Evolutionary conservation across 2,888 invertebrate species (phyloP), one percentile per base, ranked within the genome.

Genomic region (Rhodophaea formosa): DNA sequence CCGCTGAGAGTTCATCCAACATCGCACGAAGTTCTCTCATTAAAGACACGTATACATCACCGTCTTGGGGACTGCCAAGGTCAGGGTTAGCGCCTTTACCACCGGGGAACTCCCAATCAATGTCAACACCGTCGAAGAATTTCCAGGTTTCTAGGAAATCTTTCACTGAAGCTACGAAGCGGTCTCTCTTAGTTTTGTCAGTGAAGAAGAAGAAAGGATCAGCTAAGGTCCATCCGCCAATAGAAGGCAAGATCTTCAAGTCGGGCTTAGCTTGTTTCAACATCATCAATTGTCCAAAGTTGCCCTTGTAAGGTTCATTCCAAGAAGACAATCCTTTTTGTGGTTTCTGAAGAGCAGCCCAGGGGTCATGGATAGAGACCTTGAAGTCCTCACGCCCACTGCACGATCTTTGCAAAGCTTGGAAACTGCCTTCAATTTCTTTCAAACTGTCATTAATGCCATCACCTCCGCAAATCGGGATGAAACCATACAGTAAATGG

Each of bases 21-120:
- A 91, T 91, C 46, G 81, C 78, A 53, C 91, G 84, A 2, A 91
- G 72, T 66, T 91, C 91, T 55, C 80, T 86, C 91, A 91, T 91
- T 7, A 91, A 71, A 5, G 67, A 63, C 0, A 91, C 85, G 67
- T 91, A 91, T 1, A 82, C 66, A 12, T 83, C 80, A 15, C 91
- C 91, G 42, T 91, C 91, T 46, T 88, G 79, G 35, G 90, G 89
- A 10, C 85, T 76, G 10, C 91, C 91, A 8, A 91, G 80, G 53
- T 84, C 72, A 35, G 90, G 90, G 66, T 90, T 91, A 6, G 91
- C 91, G 14, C 91, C 91, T 59, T 91, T 90, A 60, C 91, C 91
- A 49, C 91, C 91, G 69, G 91, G 91, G 83, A 91, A 91, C 62
- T 91, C 91, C 91, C 91, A 91, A 63, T 91, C 91, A 57, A 91